phyloP scores from a whole-genome alignment of 2,113 vertebrate genomes.

The Theristicus caerulescens region DNA sequence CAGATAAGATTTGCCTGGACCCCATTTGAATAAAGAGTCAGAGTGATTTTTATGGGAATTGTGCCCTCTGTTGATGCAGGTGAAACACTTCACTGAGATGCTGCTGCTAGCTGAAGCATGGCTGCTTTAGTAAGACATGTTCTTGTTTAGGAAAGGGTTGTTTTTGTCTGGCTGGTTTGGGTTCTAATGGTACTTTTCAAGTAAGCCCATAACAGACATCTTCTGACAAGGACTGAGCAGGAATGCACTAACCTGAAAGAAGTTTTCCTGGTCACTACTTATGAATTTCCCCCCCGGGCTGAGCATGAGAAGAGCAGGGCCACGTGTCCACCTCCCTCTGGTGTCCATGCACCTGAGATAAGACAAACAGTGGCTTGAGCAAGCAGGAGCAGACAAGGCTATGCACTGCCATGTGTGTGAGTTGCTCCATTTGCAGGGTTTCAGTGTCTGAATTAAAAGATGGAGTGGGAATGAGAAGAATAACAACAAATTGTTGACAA shows the following conservation, averaged over 20 bases:
- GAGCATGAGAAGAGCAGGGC: accelerated
- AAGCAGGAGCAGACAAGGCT: neutral
- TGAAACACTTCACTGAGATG: neutral
- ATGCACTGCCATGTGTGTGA: accelerated
- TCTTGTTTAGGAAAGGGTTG: neutral
- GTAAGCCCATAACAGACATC: neutral
- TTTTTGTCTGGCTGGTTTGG: neutral
- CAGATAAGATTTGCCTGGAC: neutral
- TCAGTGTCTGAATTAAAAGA: neutral
- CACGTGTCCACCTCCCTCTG: neutral
- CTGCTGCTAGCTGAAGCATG: accelerated
- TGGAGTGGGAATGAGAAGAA: neutral
- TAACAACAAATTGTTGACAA: neutral
- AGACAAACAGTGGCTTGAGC: neutral
- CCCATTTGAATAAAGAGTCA: neutral
- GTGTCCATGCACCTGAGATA: neutral
- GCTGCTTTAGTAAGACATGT: neutral
- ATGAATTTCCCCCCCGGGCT: neutral
- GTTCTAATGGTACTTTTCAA: neutral
- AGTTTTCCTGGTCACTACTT: neutral
- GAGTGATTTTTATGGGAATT: neutral
- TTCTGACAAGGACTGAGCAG: neutral
- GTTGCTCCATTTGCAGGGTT: neutral
- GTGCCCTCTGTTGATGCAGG: neutral
- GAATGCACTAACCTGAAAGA: neutral